Evolutionary conservation across 1,140 invertebrate species (phyloP).

Genomic region (Elymnias hypermnestra): DNA sequence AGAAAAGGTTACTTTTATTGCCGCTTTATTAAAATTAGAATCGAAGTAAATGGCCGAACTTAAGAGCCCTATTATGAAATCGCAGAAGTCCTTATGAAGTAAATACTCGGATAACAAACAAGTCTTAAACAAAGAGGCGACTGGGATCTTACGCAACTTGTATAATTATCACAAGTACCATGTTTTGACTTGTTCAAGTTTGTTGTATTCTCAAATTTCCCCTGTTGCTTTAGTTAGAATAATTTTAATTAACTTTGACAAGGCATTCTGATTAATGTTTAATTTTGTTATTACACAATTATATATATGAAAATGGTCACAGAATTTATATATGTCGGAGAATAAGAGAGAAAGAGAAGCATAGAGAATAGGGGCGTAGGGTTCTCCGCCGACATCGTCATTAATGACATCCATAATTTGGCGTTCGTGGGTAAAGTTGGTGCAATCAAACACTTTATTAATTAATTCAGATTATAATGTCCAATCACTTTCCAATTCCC

Average conservation of each 20-base stretch:
- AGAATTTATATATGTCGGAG: too few species aligned
- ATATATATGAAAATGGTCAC: too few species aligned
- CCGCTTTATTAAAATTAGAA: too few species aligned
- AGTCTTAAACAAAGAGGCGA: not conserved
- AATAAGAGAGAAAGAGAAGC: too few species aligned
- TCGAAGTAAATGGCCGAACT: not conserved
- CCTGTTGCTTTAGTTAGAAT: slow-evolving; percentile 2
- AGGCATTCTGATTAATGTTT: slow-evolving; percentile 1
- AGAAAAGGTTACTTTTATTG: too few species aligned
- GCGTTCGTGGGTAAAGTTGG: too few species aligned
- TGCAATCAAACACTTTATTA: too few species aligned
- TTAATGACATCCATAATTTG: too few species aligned
- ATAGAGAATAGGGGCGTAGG: too few species aligned
- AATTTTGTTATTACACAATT: slow-evolving; percentile 3
- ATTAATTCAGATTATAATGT: too few species aligned
- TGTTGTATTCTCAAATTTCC: slow-evolving; percentile 6
- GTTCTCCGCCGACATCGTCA: too few species aligned
- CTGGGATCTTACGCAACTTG: not conserved
- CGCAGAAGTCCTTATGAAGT: not conserved
- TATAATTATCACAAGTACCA: slow-evolving; percentile 3
- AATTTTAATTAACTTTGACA: slow-evolving; percentile 6
- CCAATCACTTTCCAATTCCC: too few species aligned
- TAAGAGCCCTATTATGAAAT: not conserved
- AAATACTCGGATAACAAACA: not conserved
- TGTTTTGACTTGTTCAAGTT: slow-evolving; percentile 7